Percentiles rank a stretch among this genome's conserved stretches.
Conservation (phyloP, 1,140 invertebrate species). For the Bombyx mandarina region DNA sequence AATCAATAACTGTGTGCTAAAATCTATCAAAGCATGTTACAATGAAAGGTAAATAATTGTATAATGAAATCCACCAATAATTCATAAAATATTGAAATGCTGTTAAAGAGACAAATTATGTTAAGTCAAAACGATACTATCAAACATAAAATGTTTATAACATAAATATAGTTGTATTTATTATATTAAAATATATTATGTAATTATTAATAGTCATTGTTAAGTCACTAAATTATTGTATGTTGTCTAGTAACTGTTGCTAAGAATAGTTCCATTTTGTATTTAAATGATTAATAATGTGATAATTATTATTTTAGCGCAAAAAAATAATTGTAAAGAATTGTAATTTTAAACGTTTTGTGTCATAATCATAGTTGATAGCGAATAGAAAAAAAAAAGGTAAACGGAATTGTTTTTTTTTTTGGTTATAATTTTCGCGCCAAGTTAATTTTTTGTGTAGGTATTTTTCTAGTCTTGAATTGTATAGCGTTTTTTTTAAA, state of each 20-base stretch:
- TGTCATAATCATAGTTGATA: slow-evolving; percentile 40
- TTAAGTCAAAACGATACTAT: too few species aligned
- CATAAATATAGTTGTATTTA: background rate
- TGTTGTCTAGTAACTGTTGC: slow-evolving; percentile 46
- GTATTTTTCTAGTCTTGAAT: slow-evolving; percentile 23
- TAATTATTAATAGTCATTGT: slow-evolving; percentile 31
- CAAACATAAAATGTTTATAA: too few species aligned
- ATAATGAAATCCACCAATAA: too few species aligned
- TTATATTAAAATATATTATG: slow-evolving; percentile 10
- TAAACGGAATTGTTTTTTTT: too few species aligned
- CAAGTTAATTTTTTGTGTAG: slow-evolving; percentile 9
- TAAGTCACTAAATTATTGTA: slow-evolving; percentile 61
- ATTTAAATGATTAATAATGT: slow-evolving; percentile 37
- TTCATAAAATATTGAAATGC: too few species aligned
- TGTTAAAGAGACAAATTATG: too few species aligned
- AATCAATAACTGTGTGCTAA: too few species aligned
- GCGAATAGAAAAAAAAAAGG: slow-evolving; percentile 16
- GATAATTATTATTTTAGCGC: slow-evolving; percentile 53
- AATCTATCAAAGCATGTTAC: too few species aligned
- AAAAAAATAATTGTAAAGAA: slow-evolving; percentile 34
- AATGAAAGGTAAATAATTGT: too few species aligned
- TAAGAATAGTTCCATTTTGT: slow-evolving; percentile 20
- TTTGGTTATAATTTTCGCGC: background rate
- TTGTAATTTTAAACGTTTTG: slow-evolving; percentile 39
- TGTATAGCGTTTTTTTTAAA: slow-evolving; percentile 14